Conservation (phyloP, 2,888 invertebrate genomes). For the Tachystola acroxantha region DNA sequence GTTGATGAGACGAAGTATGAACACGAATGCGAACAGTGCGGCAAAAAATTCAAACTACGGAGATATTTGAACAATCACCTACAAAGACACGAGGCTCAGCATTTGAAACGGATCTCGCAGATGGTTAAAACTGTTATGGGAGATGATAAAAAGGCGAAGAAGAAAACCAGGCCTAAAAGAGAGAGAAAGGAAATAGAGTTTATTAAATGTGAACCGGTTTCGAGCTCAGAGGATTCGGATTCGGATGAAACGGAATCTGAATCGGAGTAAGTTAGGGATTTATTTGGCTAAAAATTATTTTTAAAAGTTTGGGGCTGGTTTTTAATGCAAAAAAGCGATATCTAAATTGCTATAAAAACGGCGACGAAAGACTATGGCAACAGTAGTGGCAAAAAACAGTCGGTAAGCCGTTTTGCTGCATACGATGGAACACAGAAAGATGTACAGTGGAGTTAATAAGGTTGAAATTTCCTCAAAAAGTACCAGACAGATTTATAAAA, state of each 20-base stretch:
- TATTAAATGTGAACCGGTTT: slow-evolving; percentile 65
- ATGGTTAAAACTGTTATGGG: slow-evolving; percentile 67
- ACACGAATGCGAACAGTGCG: slow-evolving; percentile 61
- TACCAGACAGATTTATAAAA: too few relatives aligned
- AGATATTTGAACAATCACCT: slow-evolving; percentile 62
- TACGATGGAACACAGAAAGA: too few relatives aligned
- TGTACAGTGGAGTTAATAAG: too few relatives aligned
- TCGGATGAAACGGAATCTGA: slow-evolving; percentile 11
- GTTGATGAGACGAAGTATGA: slow-evolving; percentile 55
- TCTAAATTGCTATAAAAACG: too few relatives aligned
- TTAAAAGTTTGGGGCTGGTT: too few relatives aligned
- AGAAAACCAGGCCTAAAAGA: slow-evolving; percentile 35
- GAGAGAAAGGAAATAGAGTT: slow-evolving; percentile 58
- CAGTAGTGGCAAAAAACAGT: too few relatives aligned
- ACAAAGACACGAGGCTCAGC: slow-evolving; percentile 67
- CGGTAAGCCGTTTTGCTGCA: too few relatives aligned
- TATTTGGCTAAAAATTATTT: too few relatives aligned
- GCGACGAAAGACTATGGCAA: too few relatives aligned
- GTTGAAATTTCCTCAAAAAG: too few relatives aligned
- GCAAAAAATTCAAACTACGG: slow-evolving; percentile 65
- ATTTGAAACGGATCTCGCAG: slow-evolving; percentile 59
- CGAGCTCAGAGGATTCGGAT: slow-evolving; percentile 40
- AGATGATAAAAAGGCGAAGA: slow-evolving; percentile 36
- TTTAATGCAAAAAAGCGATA: too few relatives aligned
- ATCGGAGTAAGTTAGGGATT: not conserved